Evolutionary conservation across 2,113 vertebrate species (phyloP).

Genomic region (Pungitius pungitius): DNA sequence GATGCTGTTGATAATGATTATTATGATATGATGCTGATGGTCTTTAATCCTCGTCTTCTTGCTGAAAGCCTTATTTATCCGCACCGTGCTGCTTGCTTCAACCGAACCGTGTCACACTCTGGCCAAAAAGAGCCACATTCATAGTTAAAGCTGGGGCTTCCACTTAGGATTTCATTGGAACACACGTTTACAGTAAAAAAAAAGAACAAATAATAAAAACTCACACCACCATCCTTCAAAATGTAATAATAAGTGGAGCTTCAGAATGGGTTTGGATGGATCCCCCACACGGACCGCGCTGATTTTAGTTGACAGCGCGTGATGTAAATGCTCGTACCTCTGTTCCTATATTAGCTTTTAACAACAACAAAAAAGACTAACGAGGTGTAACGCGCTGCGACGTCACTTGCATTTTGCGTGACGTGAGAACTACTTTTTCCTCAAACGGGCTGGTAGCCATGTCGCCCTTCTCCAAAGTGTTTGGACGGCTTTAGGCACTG

Average conservation of each 20-base stretch:
- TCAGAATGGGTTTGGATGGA: constrained; percentile 78
- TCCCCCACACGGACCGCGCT: constrained; percentile 79
- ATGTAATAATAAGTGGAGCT: background rate
- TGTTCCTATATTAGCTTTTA: constrained; percentile 89
- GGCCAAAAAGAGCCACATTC: constrained; percentile 28
- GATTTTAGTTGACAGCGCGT: constrained; percentile 93
- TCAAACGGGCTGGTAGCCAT: constrained; percentile 43
- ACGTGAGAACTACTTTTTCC: constrained; percentile 74
- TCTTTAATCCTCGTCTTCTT: constrained; percentile 48
- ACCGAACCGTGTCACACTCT: constrained; percentile 37
- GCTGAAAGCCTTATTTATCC: constrained; percentile 53
- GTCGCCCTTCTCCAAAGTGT: background rate
- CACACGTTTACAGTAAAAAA: constrained; percentile 25
- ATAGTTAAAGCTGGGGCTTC: constrained; percentile 31
- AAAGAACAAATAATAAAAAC: background rate
- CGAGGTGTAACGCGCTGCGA: constrained; percentile 87
- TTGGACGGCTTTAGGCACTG: constrained; percentile 39
- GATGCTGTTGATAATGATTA: constrained; percentile 59
- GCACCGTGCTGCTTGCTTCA: constrained; percentile 38
- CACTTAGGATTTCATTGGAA: constrained; percentile 1
- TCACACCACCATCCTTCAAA: background rate
- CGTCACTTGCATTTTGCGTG: constrained; percentile 91
- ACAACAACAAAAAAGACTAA: constrained; percentile 89
- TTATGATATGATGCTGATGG: constrained; percentile 61
- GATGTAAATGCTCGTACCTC: constrained; percentile 84